Percentiles rank a stretch among this genome's conserved stretches.
Conservation (phyloP, 2,888 invertebrate genomes). For the Helicoverpa assulta region DNA sequence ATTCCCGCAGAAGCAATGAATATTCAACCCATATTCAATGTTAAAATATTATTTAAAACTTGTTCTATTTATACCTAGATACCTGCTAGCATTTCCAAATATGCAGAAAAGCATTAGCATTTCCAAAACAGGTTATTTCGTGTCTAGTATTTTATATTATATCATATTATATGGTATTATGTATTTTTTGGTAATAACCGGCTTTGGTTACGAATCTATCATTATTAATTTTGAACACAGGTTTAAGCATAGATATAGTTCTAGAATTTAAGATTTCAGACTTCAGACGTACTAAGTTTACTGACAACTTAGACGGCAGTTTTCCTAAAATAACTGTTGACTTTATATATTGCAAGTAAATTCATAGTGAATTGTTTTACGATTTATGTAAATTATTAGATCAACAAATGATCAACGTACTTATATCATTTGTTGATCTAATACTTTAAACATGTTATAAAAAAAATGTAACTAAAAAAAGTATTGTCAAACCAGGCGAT, state of each 20-base stretch:
- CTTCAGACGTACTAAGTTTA: too few species aligned
- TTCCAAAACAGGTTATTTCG: conserved; percentile 26
- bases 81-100: conserved; percentile 21
- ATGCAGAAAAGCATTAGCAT: conserved; percentile 27
- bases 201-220: conserved; percentile 17
- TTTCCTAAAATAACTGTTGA: too few species aligned
- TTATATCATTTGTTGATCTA: too few species aligned
- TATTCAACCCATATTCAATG: conserved; percentile 7
- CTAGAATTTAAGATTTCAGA: not conserved
- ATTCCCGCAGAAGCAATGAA: conserved; percentile 5
- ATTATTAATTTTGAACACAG: conserved; percentile 8
- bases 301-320: too few species aligned
- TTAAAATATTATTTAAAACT: conserved; percentile 1
- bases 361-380: too few species aligned
- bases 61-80: conserved; percentile 4
- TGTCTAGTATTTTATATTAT: conserved; percentile 12
- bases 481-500: too few species aligned
- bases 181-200: conserved; percentile 16
- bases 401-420: too few species aligned
- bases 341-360: too few species aligned
- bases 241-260: not conserved
- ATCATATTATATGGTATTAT: too few species aligned
- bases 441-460: too few species aligned
- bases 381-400: too few species aligned
- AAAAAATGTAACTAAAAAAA: too few species aligned